Conservation (phyloP, 2,888 invertebrate species). For the Watsonalla binaria region DNA sequence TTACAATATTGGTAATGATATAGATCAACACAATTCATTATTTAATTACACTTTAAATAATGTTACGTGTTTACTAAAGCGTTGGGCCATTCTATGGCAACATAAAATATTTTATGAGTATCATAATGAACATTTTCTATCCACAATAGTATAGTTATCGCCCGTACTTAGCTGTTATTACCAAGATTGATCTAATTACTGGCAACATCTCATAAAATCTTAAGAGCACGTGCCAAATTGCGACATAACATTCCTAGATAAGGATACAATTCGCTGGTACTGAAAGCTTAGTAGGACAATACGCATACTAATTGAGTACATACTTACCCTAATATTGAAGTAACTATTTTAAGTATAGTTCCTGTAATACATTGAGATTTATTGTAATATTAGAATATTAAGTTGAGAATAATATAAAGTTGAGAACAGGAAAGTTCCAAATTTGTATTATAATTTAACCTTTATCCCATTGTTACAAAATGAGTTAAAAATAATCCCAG, state of each 20-base stretch:
- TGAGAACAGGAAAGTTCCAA: too few relatives aligned
- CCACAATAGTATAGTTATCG: conserved; percentile 20
- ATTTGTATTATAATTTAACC: too few relatives aligned
- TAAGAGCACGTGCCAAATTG: conserved; percentile 42
- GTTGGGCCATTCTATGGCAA: neutral
- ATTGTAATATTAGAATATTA: too few relatives aligned
- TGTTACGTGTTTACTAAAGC: neutral
- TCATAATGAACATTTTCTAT: neutral
- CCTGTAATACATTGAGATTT: too few relatives aligned
- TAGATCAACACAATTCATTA: neutral
- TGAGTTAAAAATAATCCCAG: too few relatives aligned
- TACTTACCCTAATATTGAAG: too few relatives aligned
- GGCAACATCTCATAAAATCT: conserved; percentile 37
- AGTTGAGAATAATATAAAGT: too few relatives aligned
- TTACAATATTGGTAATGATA: too few relatives aligned
- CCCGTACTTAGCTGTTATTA: conserved; percentile 26
- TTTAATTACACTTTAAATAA: neutral
- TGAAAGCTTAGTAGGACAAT: neutral
- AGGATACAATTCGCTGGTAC: neutral
- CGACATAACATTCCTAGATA: conserved; percentile 27
- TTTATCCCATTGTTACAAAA: too few relatives aligned
- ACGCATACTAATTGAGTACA: neutral
- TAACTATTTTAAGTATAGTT: too few relatives aligned
- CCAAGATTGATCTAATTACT: conserved; percentile 38
- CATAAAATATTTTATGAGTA: neutral